A percentile compares a stretch with the other conserved stretches of the same genome.
Conservation (phyloP, 2,888 invertebrate genomes). For the Capitulum mitella region DNA sequence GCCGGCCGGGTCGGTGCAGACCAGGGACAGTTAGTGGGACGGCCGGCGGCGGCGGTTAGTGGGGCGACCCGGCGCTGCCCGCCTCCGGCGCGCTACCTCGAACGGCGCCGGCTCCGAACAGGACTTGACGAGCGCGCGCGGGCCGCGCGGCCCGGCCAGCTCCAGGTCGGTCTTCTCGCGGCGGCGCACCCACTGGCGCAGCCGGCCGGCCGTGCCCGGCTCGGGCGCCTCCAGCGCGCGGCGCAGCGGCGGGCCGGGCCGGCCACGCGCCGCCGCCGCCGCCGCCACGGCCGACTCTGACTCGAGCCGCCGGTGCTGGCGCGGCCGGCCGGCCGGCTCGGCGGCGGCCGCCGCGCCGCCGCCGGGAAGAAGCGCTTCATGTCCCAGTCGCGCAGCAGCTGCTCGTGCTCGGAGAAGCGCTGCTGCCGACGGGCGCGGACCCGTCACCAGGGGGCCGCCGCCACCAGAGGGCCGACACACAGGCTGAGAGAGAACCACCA, state of each 20-base stretch:
- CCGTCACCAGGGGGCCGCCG: slow-evolving; percentile 36
- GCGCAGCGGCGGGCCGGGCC: slow-evolving; percentile 28
- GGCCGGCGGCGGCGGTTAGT: not conserved
- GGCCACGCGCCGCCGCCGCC: slow-evolving; percentile 47
- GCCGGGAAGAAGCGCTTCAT: slow-evolving; percentile 69
- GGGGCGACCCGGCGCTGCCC: too few relatives aligned
- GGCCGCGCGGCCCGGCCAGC: slow-evolving; percentile 39
- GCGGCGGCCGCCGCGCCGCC: not conserved
- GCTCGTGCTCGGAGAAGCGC: slow-evolving; percentile 57
- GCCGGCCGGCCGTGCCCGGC: slow-evolving; percentile 15
- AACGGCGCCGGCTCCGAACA: slow-evolving; percentile 19
- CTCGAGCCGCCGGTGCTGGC: slow-evolving; percentile 62
- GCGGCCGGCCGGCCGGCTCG: slow-evolving; percentile 25
- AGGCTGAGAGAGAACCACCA: too few relatives aligned
- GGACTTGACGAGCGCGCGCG: slow-evolving; percentile 44
- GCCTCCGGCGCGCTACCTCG: not conserved
- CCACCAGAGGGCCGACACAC: too few relatives aligned
- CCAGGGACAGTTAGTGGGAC: not conserved
- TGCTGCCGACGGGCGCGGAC: slow-evolving; percentile 38
- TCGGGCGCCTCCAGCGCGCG: slow-evolving; percentile 14
- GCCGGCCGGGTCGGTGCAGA: not conserved
- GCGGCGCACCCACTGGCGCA: slow-evolving; percentile 55
- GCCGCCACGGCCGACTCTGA: slow-evolving; percentile 66
- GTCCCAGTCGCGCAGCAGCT: slow-evolving; percentile 78
- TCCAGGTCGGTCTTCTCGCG: slow-evolving; percentile 73